phyloP scores from a whole-genome alignment of 1,140 invertebrate species.

The Panagrolaimus sp. region DNA sequence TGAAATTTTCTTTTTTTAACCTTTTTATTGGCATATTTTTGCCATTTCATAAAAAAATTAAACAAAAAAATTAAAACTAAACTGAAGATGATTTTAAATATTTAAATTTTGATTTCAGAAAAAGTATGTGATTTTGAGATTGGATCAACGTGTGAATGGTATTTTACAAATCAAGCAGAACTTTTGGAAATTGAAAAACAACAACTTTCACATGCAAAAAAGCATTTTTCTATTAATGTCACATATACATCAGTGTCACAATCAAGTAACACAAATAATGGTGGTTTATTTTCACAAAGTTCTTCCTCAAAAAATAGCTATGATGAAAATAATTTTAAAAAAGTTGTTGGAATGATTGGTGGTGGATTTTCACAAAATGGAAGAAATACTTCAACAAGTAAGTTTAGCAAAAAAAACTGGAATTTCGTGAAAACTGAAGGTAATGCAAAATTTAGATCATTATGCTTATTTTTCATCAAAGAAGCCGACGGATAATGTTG shows the following conservation, averaged over 20 bases:
- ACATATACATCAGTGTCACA: background rate
- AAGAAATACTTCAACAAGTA: background rate
- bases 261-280: background rate
- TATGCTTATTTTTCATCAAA: conserved; percentile 35
- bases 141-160: conserved; percentile 18
- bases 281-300: background rate
- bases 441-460: conserved; percentile 39
- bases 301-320: background rate
- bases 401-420: conserved; percentile 22
- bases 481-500: conserved; percentile 27
- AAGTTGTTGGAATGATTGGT: conserved; percentile 40
- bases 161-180: conserved; percentile 31
- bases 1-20: background rate
- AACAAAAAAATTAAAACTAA: background rate
- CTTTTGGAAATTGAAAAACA: conserved; percentile 12
- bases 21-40: background rate
- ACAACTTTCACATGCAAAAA: conserved; percentile 10
- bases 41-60: too few species aligned
- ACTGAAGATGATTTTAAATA: background rate
- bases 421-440: background rate
- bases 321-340: conserved; percentile 28
- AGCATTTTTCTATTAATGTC: background rate
- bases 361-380: conserved; percentile 38
- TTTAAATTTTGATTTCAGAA: background rate
- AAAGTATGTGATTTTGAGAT: conserved; percentile 3